Base-by-base conservation (phyloP, 1,140 invertebrate species). In the Planococcus citri region DNA sequence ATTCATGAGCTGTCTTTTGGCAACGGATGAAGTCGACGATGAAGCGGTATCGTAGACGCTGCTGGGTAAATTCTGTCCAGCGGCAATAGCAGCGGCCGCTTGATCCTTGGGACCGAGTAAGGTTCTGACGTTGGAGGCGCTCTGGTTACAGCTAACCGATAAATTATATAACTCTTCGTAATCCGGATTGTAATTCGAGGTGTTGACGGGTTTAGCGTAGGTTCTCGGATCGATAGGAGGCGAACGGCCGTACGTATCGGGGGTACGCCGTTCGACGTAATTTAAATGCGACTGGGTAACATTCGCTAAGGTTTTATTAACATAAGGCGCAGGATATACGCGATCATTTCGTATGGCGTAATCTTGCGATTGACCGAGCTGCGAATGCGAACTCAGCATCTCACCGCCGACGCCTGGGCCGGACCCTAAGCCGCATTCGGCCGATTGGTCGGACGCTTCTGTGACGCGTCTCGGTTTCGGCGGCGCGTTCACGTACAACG, bases 401-500 rank as follows among this genome's bases (percentile, higher is more conserved):
- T 71, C 68, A 20, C n/a, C 33, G 17, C 33, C 27, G 17, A n/a
- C n/a, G n/a, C n/a, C n/a, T n/a, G n/a, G n/a, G n/a, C n/a, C n/a
- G n/a, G n/a, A n/a, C n/a, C n/a, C n/a, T n/a, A n/a, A n/a, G n/a
- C n/a, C 41, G 17, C 41, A 20, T 51, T 51, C 41, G 12, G 69
- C 58, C 24, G 70, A 69, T 1, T 14, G 12, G 2, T 61, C 60
- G 10, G 60, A 25, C 20, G 60, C 21, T 17, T 64, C 60, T 4
- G 22, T 17, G n/a, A 84, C 73, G 38, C 91, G 81, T 76, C 88
- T 80, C 0, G 91, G 90, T 77, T 94, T 94, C 0, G 91, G 91
- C 6, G 91, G 90, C 1, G 91, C 90, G 80, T 94, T 95, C 6
- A 88, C 91, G 76, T 95, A 95, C 1, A 92, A 82, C 0, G 90